phyloP scores from a whole-genome alignment of 2,113 vertebrate genomes.

The Piprites chloris region DNA sequence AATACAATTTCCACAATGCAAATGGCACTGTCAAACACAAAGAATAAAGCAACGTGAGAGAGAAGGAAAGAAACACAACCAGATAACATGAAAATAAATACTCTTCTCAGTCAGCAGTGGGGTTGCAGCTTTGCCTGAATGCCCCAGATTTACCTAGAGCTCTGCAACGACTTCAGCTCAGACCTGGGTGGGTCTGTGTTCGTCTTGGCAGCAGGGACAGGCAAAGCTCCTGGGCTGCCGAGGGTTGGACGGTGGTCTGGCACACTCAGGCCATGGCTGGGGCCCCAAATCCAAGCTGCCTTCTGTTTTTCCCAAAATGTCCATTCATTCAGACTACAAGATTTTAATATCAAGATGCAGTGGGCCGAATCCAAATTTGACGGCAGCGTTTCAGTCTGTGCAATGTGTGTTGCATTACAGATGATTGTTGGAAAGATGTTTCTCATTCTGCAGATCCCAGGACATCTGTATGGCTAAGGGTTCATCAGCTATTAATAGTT shows the following conservation, averaged over 20 bases:
- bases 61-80: not conserved
- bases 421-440: slow-evolving; percentile 10
- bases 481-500: not conserved
- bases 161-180: not conserved
- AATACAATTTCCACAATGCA: not conserved
- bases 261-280: not conserved
- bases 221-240: not conserved
- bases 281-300: not conserved
- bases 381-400: not conserved
- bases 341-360: slow-evolving; percentile 1
- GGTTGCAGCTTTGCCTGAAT: not conserved
- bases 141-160: not conserved
- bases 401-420: slow-evolving; percentile 12
- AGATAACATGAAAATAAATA: not conserved
- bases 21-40: not conserved
- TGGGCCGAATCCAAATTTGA: not conserved
- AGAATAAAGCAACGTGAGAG: not conserved
- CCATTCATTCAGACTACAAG: not conserved
- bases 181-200: not conserved
- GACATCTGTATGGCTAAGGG: not conserved
- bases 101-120: not conserved
- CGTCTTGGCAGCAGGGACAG: not conserved
- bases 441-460: not conserved
- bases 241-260: not conserved
- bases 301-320: slow-evolving; percentile 20